These are phyloP conservation scores for Liasis olivaceus DNA, from an alignment of 2,797 vertebrate species.

Conservation along the genomic window DNA sequence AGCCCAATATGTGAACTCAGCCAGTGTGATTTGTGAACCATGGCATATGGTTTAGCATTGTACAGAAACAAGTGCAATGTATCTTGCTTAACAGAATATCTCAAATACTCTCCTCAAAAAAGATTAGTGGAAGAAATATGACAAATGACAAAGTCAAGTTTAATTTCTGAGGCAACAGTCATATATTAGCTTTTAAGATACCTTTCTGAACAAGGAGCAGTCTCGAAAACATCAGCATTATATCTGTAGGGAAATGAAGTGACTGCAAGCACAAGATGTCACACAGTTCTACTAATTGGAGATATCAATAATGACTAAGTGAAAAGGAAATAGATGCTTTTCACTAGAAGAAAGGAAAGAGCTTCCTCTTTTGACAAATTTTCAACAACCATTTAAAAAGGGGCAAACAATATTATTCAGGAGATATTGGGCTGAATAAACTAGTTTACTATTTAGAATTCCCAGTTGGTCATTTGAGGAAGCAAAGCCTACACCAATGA, in stretches of 20 bases:
- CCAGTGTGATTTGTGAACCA: background rate
- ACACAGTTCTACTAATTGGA: background rate
- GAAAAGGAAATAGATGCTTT: background rate
- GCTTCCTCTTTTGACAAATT: background rate
- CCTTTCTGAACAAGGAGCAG: background rate
- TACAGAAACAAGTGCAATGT: background rate
- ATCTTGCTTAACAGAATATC: background rate
- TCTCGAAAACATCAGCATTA: background rate
- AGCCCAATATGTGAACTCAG: background rate
- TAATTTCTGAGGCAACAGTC: background rate
- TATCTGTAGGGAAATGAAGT: background rate
- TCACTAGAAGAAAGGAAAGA: background rate
- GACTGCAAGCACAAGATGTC: background rate
- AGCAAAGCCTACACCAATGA: background rate
- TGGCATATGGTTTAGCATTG: background rate
- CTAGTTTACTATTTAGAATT: background rate
- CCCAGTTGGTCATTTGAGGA: background rate
- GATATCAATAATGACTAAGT: background rate
- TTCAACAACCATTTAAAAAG: background rate
- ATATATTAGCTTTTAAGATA: background rate
- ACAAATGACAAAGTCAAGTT: background rate
- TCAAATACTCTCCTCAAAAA: background rate
- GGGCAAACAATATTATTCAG: background rate
- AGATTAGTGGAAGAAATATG: background rate
- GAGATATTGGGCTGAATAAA: background rate